Conservation (phyloP, 2,888 invertebrate species). For the Tetragnatha montana region DNA sequence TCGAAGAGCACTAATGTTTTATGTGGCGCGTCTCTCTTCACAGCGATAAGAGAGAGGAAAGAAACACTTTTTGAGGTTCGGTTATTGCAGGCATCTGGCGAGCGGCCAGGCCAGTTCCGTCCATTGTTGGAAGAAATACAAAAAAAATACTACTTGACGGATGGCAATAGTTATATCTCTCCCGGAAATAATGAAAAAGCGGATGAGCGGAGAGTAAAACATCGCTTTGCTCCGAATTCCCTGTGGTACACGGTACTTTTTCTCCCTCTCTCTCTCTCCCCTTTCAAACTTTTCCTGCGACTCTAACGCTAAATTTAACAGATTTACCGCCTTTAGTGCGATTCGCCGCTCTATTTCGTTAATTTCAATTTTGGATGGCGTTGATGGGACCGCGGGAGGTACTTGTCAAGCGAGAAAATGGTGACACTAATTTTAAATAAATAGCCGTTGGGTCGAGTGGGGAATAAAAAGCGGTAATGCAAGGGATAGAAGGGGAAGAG, state of each 20-base stretch:
- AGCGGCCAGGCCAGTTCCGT: conserved; percentile 53
- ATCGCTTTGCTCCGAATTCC: conserved; percentile 42
- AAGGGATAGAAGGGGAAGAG: not conserved
- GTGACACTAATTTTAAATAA: conserved; percentile 10
- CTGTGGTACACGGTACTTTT: conserved; percentile 24
- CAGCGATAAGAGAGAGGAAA: not conserved
- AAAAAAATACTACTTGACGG: conserved; percentile 50
- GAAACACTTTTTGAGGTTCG: conserved; percentile 50
- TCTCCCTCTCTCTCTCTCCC: not conserved
- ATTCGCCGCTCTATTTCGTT: conserved; percentile 16
- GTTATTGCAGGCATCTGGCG: conserved; percentile 59
- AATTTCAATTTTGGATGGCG: conserved; percentile 52
- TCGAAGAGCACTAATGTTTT: conserved; percentile 46
- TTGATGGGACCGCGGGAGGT: not conserved
- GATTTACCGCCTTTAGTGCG: conserved; percentile 41
- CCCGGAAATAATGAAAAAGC: conserved; percentile 60
- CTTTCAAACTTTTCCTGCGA: conserved; percentile 44
- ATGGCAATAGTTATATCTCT: conserved; percentile 65
- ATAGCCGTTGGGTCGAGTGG: not conserved
- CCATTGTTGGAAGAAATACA: conserved; percentile 28
- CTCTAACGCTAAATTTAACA: conserved; percentile 57
- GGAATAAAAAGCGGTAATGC: not conserved
- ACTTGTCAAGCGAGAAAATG: conserved; percentile 18
- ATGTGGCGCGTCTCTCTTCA: conserved; percentile 29
- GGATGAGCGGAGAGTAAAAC: conserved; percentile 33